Evolutionary conservation across 1,140 invertebrate species (phyloP).

Genomic region (Philaenus spumarius): DNA sequence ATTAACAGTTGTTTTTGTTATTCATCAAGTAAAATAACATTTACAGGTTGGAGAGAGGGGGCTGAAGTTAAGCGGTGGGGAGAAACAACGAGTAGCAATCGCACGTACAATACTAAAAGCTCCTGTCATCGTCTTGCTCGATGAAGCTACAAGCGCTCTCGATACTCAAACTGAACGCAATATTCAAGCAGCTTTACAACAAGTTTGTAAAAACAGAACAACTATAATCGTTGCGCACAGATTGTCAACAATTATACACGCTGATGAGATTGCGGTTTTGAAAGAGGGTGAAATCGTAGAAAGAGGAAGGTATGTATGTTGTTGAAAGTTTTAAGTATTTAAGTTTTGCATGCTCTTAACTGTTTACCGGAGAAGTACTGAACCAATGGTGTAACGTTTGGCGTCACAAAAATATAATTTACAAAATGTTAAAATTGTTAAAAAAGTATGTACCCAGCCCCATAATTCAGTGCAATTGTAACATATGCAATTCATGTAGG

Average conservation of each 20-base stretch:
- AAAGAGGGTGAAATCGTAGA: constrained; percentile 89
- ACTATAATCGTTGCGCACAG: constrained; percentile 90
- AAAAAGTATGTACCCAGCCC: too few species aligned
- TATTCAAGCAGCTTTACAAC: constrained; percentile 51
- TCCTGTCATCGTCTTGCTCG: constrained; percentile 77
- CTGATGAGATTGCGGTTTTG: constrained; percentile 87
- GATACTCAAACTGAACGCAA: constrained; percentile 80
- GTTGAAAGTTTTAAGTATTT: not conserved
- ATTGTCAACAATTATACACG: constrained; percentile 87
- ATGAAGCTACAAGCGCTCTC: constrained; percentile 84
- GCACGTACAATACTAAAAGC: constrained; percentile 83
- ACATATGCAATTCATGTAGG: too few species aligned
- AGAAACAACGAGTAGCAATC: constrained; percentile 92
- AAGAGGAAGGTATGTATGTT: constrained; percentile 62
- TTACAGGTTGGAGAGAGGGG: constrained; percentile 70
- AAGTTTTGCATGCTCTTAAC: not conserved
- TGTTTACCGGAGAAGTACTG: not conserved
- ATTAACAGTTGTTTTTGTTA: too few species aligned
- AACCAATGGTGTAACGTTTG: not conserved
- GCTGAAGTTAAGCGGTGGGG: constrained; percentile 74
- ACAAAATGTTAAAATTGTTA: not conserved
- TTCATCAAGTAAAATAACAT: too few species aligned
- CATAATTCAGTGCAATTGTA: not conserved
- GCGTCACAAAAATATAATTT: too few species aligned
- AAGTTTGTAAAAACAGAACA: constrained; percentile 67